Base-by-base conservation (phyloP, 2,797 vertebrate species). In the Anguilla marmorata region DNA sequence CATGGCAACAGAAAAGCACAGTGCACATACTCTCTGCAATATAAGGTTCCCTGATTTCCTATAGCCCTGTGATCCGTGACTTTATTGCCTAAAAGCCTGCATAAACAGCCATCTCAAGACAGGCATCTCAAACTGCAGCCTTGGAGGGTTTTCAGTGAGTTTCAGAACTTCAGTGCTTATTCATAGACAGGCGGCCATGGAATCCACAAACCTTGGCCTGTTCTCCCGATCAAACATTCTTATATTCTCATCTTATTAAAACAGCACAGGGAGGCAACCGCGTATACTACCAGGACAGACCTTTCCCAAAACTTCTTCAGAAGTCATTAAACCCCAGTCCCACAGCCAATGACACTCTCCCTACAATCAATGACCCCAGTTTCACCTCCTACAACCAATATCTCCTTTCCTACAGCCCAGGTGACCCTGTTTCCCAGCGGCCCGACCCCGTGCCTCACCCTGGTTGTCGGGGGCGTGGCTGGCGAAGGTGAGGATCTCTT, bases 401-500 rank as follows among this genome's bases (percentile, higher is more conserved):
- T 12, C 54, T n/a, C 3, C 21, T 1, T 24, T 66, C 63, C 63
- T 24, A n/a, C n/a, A 66, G n/a, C 24, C 60, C 19, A 60, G 21
- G 19, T 16, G 56, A 14, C 58, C 12, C 58, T 3, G 12, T 21
- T 60, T 60, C 58, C 58, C 60, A 24, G 24, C 1, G 6, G 21
- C 24, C 12, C 14, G 54, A 14, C 24, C 24, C 24, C n/a, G 63
- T 66, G 63, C 30, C 95, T 95, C 89, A 98, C 98, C 96, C 86
- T 94, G 93, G 89, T 86, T 90, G n/a, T 96, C 95, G 74, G 90
- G 74, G 30, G 93, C 93, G 88, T 95, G 95, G 84, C 90, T 92
- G 58, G 98, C 95, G 90, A 97, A 98, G 91, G 90, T 94, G n/a
- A 99, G 94, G 58, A 99, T 97, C 93, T 99, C 98, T 91, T 97